Base-by-base conservation (phyloP, 1,140 invertebrate genomes). In the Lethrus apterus region DNA sequence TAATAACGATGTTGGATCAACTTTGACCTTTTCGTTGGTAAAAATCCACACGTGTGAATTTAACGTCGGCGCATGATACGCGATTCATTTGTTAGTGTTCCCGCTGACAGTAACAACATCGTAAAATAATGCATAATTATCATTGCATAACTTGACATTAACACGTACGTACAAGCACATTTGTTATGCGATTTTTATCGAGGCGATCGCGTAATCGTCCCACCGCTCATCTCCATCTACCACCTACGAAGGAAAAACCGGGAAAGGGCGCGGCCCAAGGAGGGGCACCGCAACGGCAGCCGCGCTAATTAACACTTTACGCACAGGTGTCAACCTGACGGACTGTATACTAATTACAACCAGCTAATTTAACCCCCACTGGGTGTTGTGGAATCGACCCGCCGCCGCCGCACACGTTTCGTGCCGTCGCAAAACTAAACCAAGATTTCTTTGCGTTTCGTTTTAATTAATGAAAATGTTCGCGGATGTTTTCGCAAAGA, bases 291-390 rank as follows among this genome's bases (percentile, higher is more conserved):
- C 24, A 38, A 18, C 20, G 35, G 19, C 24, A 21, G 19, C 35
- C 19, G 32, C 26, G 48, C 48, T 50, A 50, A 50, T 50, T 50
- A 50, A 50, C 48, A 50, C 48, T 31, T 50, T 50, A 44, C 34
- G n/a, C n/a, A 50, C 48, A 50, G 48, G 48, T 50, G 48, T 50
- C 48, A 50, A 50, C 48, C 41, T 50, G 48, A 50, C 40, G 48
- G 42, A 50, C 48, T 34, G 38, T 50, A 44, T 15, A 14, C 36
- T 40, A 50, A 50, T 50, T 50, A 50, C 44, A 44, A 50, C 44
- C 44, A 40, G 44, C 41, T 44, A 44, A 50, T 50, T 44, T 44
- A 43, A 32, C 26, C 33, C 48, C 34, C 21, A 26, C 21, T 40
- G 33, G 31, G 41, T 40, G 34, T 30, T 21, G 21, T 44, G 11